phyloP scores from a whole-genome alignment of 2,888 invertebrate genomes.

The Belgica antarctica region DNA sequence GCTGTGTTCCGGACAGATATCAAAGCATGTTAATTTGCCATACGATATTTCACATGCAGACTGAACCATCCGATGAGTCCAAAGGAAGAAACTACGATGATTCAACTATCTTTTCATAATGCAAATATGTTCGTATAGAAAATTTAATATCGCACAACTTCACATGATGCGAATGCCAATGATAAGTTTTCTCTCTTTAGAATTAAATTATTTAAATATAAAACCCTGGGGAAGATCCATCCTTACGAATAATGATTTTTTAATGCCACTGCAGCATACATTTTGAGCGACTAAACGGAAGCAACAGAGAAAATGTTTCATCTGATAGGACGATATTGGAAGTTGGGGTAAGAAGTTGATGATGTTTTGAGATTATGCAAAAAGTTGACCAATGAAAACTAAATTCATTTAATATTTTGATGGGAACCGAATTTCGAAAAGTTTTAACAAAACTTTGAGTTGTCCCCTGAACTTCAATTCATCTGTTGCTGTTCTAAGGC shows the following conservation, averaged over 20 bases:
- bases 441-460: too few relatives aligned
- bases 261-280: neutral
- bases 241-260: neutral
- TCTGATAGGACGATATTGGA: neutral
- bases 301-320: neutral
- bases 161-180: neutral
- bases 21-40: neutral
- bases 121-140: constrained; percentile 1
- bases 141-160: neutral
- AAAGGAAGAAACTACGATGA: constrained; percentile 10
- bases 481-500: too few relatives aligned
- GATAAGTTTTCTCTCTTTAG: neutral
- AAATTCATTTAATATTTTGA: neutral
- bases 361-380: too few relatives aligned
- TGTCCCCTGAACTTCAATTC: too few relatives aligned
- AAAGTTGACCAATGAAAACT: neutral
- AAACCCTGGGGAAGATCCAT: neutral
- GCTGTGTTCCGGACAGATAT: too few relatives aligned
- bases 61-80: neutral
- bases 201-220: constrained; percentile 26
- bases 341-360: too few relatives aligned
- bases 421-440: too few relatives aligned
- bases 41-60: neutral
- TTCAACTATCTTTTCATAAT: neutral
- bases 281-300: neutral